Conservation (phyloP, 2,797 vertebrate species). For the Galagoides demidoff region DNA sequence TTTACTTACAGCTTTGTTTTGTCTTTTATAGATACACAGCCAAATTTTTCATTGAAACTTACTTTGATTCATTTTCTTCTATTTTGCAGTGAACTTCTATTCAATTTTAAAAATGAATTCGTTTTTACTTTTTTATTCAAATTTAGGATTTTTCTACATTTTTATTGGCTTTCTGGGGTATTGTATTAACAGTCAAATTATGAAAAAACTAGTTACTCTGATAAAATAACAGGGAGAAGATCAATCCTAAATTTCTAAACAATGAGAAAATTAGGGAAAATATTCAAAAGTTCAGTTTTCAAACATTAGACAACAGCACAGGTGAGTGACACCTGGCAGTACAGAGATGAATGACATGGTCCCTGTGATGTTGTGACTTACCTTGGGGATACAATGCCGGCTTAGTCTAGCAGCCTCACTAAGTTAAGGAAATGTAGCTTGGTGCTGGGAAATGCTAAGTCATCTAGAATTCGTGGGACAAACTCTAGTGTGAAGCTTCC, state of each 20-base stretch:
- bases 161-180: background rate
- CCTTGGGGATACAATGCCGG: background rate
- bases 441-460: background rate
- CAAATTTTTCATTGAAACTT: background rate
- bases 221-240: background rate
- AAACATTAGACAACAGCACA: background rate
- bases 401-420: background rate
- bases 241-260: background rate
- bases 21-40: background rate
- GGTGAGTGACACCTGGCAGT: background rate
- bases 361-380: background rate
- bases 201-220: background rate
- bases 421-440: background rate
- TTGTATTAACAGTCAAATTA: background rate
- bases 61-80: background rate
- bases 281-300: background rate
- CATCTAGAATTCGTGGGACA: background rate
- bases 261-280: background rate
- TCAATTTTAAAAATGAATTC: background rate
- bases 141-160: background rate
- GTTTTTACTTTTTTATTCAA: background rate
- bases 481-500: background rate
- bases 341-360: background rate
- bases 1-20: background rate
- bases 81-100: background rate